phyloP scores from a whole-genome alignment of 35 echinoderm and acorn worm species.

The Chiridota heheva region DNA sequence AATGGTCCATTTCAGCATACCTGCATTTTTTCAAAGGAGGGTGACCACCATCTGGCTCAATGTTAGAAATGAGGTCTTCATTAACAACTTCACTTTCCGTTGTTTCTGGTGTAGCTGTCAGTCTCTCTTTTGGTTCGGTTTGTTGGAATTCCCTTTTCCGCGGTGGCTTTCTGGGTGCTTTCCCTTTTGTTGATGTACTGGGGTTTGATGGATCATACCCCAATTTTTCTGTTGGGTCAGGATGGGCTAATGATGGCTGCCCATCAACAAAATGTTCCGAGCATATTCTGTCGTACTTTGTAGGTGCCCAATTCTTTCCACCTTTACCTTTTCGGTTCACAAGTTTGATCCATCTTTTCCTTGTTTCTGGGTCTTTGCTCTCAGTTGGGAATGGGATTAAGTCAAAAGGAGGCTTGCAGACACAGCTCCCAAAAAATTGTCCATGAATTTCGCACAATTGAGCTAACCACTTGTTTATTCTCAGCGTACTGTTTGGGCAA shows the following conservation, averaged over 20 bases:
- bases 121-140: not conserved
- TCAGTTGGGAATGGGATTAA: slow-evolving; percentile 64
- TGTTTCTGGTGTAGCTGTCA: not conserved
- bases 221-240: slow-evolving; percentile 47
- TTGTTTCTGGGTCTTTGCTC: slow-evolving; percentile 36
- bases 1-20: not conserved
- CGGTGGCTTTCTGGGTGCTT: slow-evolving; percentile 18
- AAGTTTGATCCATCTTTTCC: slow-evolving; percentile 30
- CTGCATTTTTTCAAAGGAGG: not conserved
- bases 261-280: slow-evolving; percentile 47
- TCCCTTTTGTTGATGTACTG: not conserved
- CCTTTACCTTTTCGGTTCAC: slow-evolving; percentile 46
- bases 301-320: slow-evolving; percentile 45
- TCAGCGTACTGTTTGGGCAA: slow-evolving; percentile 49
- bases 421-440: slow-evolving; percentile 41
- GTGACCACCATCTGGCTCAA: too few relatives aligned
- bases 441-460: slow-evolving; percentile 47
- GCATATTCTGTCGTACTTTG: slow-evolving; percentile 35
- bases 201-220: slow-evolving; percentile 21
- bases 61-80: too few relatives aligned
- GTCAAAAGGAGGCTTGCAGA: slow-evolving; percentile 54
- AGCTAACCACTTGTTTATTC: slow-evolving; percentile 53
- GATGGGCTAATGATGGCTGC: slow-evolving; percentile 28
- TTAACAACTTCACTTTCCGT: not conserved
- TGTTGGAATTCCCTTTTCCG: not conserved